A percentile compares a stretch with the other conserved stretches of the same genome.
These are phyloP conservation scores for Tichodroma muraria DNA, from an alignment of 2,113 vertebrate species.

Conservation along the genomic window DNA sequence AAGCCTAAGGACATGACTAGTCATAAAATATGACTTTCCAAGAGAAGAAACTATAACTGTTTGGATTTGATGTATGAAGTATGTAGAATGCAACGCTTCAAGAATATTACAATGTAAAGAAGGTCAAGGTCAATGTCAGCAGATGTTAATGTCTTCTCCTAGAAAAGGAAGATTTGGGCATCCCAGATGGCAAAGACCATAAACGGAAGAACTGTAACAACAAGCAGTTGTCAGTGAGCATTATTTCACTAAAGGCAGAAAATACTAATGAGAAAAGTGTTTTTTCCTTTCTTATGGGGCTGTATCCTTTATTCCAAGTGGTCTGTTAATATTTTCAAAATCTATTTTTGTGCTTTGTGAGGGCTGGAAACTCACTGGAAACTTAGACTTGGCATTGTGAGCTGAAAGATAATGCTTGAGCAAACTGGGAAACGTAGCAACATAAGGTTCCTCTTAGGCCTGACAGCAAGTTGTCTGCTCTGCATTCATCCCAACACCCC, in stretches of 20 bases:
- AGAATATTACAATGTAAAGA: background rate
- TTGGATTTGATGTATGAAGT: background rate
- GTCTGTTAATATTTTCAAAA: background rate
- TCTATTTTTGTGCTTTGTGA: background rate
- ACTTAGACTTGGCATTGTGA: background rate
- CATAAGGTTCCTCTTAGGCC: background rate
- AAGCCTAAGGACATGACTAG: background rate
- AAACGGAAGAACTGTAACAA: background rate
- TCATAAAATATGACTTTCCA: background rate
- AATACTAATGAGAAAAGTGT: background rate
- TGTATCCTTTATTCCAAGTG: background rate
- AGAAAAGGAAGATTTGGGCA: background rate
- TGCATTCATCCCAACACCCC: background rate
- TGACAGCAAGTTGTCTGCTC: background rate
- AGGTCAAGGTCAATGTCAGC: background rate
- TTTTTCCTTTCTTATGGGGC: background rate
- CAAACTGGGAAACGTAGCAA: background rate
- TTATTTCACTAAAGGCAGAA: background rate
- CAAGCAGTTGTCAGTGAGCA: background rate
- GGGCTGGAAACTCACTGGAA: background rate
- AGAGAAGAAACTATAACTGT: background rate
- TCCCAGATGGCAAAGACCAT: background rate
- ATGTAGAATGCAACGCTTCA: background rate
- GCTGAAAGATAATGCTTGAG: background rate
- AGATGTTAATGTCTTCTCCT: background rate